Evolutionary conservation across 2,113 vertebrate species (phyloP).

Genomic region (Campylomormyrus tamandua): DNA sequence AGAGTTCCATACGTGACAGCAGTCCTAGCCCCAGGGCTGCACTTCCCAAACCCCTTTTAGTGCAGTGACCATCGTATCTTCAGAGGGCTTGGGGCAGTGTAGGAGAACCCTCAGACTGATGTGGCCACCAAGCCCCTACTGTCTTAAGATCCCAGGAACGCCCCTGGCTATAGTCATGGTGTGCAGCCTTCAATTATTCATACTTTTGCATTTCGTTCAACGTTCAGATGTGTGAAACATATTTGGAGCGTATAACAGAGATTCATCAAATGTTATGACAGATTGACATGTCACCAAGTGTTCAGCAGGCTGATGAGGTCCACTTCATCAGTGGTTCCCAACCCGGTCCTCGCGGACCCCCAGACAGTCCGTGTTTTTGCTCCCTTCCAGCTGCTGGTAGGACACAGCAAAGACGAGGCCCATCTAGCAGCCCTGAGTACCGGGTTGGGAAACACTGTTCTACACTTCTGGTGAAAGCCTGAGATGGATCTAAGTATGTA

Average conservation of each 20-base stretch:
- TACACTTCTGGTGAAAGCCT: background rate
- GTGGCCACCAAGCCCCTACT: background rate
- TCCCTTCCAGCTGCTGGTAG: background rate
- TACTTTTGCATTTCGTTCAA: background rate
- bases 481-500: background rate
- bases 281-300: background rate
- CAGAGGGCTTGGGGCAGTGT: background rate
- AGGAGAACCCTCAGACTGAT: background rate
- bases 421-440: background rate
- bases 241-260: background rate
- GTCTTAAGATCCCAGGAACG: background rate
- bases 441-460: background rate
- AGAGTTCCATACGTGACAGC: background rate
- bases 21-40: background rate
- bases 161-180: background rate
- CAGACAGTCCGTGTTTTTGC: background rate
- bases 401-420: background rate
- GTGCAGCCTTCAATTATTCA: background rate
- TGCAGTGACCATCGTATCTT: background rate
- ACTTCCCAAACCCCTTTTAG: background rate
- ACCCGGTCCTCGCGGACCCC: background rate
- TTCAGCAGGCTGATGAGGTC: background rate
- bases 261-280: background rate
- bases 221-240: background rate
- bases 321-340: background rate